These are phyloP conservation scores for Dascillus cervinus DNA, from an alignment of 2,888 invertebrate species.

Conservation along the genomic window DNA sequence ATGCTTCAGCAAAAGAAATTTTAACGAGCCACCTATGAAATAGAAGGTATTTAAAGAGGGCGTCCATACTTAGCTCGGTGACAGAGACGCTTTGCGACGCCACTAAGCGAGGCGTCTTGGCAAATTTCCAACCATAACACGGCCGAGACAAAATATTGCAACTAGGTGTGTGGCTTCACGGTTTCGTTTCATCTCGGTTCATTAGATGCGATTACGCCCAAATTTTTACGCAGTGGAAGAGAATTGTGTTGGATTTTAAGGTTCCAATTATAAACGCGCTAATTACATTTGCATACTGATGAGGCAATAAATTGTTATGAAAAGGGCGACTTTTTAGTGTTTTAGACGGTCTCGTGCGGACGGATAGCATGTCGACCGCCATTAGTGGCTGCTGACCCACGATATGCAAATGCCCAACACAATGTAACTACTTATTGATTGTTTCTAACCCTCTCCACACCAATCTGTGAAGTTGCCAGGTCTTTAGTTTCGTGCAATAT, in stretches of 20 bases:
- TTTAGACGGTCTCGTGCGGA: constrained; percentile 32
- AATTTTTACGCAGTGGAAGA: too few relatives aligned
- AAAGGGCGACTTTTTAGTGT: constrained; percentile 32
- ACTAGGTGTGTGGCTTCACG: constrained; percentile 19
- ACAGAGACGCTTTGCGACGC: constrained; percentile 27
- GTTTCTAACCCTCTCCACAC: constrained; percentile 25
- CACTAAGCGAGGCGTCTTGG: constrained; percentile 27
- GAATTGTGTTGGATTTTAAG: too few relatives aligned
- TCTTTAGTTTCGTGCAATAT: constrained; percentile 6
- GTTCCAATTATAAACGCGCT: constrained; percentile 21
- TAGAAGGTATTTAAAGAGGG: constrained; percentile 10
- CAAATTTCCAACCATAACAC: constrained; percentile 32
- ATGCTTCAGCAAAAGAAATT: too few relatives aligned
- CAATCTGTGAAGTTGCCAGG: constrained; percentile 13
- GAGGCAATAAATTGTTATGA: constrained; percentile 32
- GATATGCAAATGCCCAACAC: constrained; percentile 32
- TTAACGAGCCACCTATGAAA: constrained; percentile 10
- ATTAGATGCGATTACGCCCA: neutral
- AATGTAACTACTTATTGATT: constrained; percentile 26
- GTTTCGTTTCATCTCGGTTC: neutral
- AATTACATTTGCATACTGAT: constrained; percentile 35
- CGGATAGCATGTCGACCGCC: constrained; percentile 32
- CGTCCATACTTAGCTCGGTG: constrained; percentile 29
- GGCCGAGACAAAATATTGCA: constrained; percentile 34
- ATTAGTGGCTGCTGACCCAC: constrained; percentile 33